Conservation (phyloP, 2,113 vertebrate genomes). For the Rhadina sibilatrix region DNA sequence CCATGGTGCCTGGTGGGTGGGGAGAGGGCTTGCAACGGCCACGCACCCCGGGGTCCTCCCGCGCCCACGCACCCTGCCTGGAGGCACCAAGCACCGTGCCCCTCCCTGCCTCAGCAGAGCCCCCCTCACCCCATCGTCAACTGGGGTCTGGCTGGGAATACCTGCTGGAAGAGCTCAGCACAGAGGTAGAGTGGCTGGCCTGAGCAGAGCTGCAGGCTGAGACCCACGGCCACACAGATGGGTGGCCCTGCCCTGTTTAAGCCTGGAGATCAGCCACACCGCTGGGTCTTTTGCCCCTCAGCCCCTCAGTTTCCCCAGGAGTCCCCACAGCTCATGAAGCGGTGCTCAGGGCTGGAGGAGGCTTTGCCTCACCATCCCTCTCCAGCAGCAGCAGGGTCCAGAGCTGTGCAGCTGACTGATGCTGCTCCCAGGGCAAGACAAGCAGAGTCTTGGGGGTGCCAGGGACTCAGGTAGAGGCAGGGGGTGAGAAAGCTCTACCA, state of each 20-base stretch:
- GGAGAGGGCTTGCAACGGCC: background rate
- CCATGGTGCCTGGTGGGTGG: constrained; percentile 82
- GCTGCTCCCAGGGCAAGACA: background rate
- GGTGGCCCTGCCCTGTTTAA: background rate
- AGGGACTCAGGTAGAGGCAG: background rate
- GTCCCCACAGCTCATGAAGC: background rate
- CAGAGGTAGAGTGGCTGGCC: background rate
- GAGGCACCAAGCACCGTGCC: background rate
- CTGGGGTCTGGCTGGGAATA: background rate
- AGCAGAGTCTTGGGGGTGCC: background rate
- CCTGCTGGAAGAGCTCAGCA: rapidly evolving
- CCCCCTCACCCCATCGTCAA: background rate
- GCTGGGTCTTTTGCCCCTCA: background rate
- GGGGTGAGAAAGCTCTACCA: background rate
- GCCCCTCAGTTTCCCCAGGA: background rate
- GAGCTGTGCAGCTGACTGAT: background rate
- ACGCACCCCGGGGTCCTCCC: rapidly evolving
- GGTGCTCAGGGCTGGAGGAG: background rate
- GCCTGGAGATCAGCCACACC: background rate
- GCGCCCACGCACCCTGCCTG: background rate
- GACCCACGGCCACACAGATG: background rate
- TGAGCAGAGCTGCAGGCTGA: background rate
- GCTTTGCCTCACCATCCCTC: background rate
- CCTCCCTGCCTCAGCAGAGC: background rate
- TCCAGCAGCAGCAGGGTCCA: background rate